Base-by-base conservation (phyloP, 1,140 invertebrate genomes). In the Drosophila sechellia region DNA sequence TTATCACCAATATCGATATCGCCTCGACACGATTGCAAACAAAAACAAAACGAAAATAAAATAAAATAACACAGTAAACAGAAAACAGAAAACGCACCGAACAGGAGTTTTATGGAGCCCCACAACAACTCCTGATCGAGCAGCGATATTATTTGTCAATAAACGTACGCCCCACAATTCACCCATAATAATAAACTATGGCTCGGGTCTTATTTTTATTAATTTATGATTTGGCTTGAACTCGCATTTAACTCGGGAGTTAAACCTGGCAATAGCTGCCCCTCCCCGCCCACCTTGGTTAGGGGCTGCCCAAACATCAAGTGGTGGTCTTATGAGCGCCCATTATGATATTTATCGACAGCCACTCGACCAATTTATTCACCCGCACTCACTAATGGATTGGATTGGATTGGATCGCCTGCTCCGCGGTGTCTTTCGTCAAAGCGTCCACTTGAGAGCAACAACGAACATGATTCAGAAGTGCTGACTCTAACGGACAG, bases 111-210 rank as follows among this genome's bases (percentile, higher is more conserved):
- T 81, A 81, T 79, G 65, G 48, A 37, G 27, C 48, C 31, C 31
- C 34, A 52, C 50, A 55, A 76, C 77, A 58, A 76, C 77, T 81
- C 50, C 64, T 77, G 77, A 58, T 58, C 55, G 53, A 40, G 40
- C 52, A n/a, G 12, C 76, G 69, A 75, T 79, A 69, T 76, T 87
- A 66, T 79, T 79, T 87, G 71, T 83, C 83, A 89, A 87, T 81
- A 86, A 83, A 87, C 76, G 87, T 83, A 87, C 85, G 83, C 83
- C 84, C 84, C 83, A 87, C 83, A 87, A 87, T 89, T 83, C 70
- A 65, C 58, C 75, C 63, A 70, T 81, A 75, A 64, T 50, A 15
- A 64, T 69, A 76, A 76, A 72, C 72, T 75, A 75, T 64, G 72
- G 69, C 66, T 69, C 37, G 54, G 31, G 34, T 25, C 49, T 53